Conservation (phyloP, 2,888 invertebrate species). For the Cenopis cana region DNA sequence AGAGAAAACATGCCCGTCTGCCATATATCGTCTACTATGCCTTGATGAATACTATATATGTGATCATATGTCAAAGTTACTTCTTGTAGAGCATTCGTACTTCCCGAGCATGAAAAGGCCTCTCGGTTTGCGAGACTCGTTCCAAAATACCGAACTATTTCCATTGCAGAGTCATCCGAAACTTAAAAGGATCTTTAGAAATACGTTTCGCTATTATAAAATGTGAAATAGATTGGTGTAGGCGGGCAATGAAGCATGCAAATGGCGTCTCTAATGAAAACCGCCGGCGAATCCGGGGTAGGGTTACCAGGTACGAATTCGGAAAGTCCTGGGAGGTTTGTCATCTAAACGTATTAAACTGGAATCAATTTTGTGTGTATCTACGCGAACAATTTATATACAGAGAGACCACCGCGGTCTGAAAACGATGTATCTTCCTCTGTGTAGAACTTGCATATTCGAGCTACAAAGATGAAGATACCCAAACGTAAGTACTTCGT, state of each 20-base stretch:
- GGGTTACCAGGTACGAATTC: background rate
- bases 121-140: background rate
- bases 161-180: constrained; percentile 5
- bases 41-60: too few species aligned
- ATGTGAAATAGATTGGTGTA: constrained; percentile 37
- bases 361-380: too few species aligned
- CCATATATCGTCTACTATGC: background rate
- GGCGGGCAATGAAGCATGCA: constrained; percentile 45
- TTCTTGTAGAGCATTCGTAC: background rate
- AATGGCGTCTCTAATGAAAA: constrained; percentile 44
- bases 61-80: background rate
- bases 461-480: too few species aligned
- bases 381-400: too few species aligned
- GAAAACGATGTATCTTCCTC: too few species aligned
- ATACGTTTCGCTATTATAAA: constrained; percentile 35
- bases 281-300: constrained; percentile 10
- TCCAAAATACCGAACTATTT: constrained; percentile 19
- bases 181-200: constrained; percentile 32
- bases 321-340: background rate
- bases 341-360: background rate
- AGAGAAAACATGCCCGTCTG: too few species aligned
- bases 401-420: too few species aligned
- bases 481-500: too few species aligned
- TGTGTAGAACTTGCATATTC: too few species aligned
- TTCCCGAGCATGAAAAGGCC: background rate